Percentiles rank a stretch among this genome's conserved stretches.
Conservation (phyloP, 2,888 invertebrate species). For the Trilocha varians region DNA sequence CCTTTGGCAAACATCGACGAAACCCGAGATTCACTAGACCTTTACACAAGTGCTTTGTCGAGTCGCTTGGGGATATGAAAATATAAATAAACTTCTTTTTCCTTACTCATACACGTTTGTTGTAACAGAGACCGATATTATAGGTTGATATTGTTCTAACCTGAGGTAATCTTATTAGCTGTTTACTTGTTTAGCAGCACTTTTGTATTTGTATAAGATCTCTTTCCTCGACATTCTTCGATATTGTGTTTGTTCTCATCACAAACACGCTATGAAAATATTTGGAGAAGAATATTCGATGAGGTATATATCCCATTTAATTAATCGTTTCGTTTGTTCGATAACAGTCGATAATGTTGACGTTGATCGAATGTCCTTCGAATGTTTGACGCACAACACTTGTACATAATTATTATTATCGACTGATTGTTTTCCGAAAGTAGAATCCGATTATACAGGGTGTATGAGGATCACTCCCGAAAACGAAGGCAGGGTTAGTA, state of each 20-base stretch:
- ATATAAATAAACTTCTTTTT: slow-evolving; percentile 50
- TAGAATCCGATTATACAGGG: too few relatives aligned
- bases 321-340: too few relatives aligned
- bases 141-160: slow-evolving; percentile 37
- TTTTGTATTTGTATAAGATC: slow-evolving; percentile 6
- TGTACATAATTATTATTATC: too few relatives aligned
- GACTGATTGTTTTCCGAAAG: too few relatives aligned
- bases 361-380: too few relatives aligned
- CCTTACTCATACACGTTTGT: slow-evolving; percentile 19
- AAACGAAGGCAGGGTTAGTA: too few relatives aligned
- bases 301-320: too few relatives aligned
- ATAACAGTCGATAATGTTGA: too few relatives aligned
- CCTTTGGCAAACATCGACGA: slow-evolving; percentile 65
- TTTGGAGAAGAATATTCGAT: too few relatives aligned
- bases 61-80: slow-evolving; percentile 44
- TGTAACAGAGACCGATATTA: slow-evolving; percentile 22
- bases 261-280: not conserved
- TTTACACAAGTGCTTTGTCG: slow-evolving; percentile 60
- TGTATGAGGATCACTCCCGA: too few relatives aligned
- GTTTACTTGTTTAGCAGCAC: slow-evolving; percentile 12
- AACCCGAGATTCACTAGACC: slow-evolving; percentile 66
- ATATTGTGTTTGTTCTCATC: slow-evolving; percentile 2
- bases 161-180: slow-evolving; percentile 21
- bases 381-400: too few relatives aligned
- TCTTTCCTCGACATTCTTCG: slow-evolving; percentile 7